Base-by-base conservation (phyloP, 2,113 vertebrate genomes). In the Gnathonemus longibarbis region DNA sequence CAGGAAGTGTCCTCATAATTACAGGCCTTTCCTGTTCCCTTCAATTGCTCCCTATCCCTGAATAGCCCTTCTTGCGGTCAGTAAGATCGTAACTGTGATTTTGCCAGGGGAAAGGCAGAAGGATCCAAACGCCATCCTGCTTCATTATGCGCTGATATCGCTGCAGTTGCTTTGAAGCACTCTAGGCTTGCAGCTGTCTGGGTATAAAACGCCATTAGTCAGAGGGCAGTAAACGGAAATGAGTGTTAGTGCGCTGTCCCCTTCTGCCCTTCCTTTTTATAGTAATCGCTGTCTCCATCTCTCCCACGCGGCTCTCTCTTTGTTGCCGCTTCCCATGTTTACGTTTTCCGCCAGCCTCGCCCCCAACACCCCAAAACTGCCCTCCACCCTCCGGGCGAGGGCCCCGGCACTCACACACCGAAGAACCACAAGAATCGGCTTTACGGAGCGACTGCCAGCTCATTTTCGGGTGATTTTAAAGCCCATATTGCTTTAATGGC, bases 261-360 rank as follows among this genome's bases (percentile, higher is more conserved):
- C 90, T 70, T 88, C 35, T 19, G 70, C 85, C 89, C 89, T 92
- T 92, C 90, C 89, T 85, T 88, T 89, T 89, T 58, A 24, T 83
- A 91, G 89, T 89, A 91, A 90, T 92, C 87, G 58, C n/a, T 52
- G 87, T 92, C 90, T 90, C 89, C 90, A 91, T 89, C 90, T 92
- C 35, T 91, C 19, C 53, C 88, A 83, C 49, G 17, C 24, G n/a
- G 83, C 58, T 56, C 35, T 45, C 15, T 50, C 13, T 87, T 56
- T 87, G 39, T 88, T 91, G 88, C 89, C 85, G 42, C 88, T 66
- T 87, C 74, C 88, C 87, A 90, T 92, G 90, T 80, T 90, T 90
- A 87, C 19, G 89, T 87, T 88, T 89, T 48, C 19, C 21, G 13
- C n/a, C n/a, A 45, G 31, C n/a, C 84, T 66, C 58, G 3, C n/a